Percentiles rank a stretch among this genome's conserved stretches.
Evolutionary conservation across 2,888 invertebrate species (phyloP).

Genomic region (Argyra leucocephala): DNA sequence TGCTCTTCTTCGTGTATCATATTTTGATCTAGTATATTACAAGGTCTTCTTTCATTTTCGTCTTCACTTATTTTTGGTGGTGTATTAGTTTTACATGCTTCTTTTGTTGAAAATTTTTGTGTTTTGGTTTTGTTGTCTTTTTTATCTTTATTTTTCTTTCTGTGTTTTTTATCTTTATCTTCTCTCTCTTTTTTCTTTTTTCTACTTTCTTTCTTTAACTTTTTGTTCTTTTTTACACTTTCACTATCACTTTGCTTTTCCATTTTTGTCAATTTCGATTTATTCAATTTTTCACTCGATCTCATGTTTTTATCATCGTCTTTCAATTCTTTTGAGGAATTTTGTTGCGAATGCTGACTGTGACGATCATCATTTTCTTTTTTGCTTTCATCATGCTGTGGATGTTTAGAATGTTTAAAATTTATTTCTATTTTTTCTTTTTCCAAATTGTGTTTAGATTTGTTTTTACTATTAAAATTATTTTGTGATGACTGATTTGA

Average conservation of each 20-base stretch:
- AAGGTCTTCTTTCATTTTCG: slow-evolving; percentile 16
- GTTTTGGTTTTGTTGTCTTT: slow-evolving; percentile 22
- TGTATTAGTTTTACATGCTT: not conserved
- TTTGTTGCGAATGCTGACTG: not conserved
- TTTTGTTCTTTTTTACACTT: slow-evolving; percentile 47
- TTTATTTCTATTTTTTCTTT: not conserved
- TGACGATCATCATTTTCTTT: not conserved
- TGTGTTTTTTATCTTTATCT: slow-evolving; percentile 24
- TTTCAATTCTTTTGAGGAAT: slow-evolving; percentile 27
- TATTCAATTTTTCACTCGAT: slow-evolving; percentile 32
- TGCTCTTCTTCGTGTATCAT: slow-evolving; percentile 14
- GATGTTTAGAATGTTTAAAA: not conserved
- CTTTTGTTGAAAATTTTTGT: not conserved
- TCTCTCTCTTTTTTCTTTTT: slow-evolving; percentile 28
- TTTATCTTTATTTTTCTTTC: slow-evolving; percentile 26
- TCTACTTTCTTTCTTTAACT: slow-evolving; percentile 47
- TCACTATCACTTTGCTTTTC: slow-evolving; percentile 23
- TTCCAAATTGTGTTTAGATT: slow-evolving; percentile 20
- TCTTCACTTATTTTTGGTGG: not conserved
- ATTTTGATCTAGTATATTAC: slow-evolving; percentile 13
- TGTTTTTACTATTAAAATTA: slow-evolving; percentile 25
- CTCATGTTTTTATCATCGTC: slow-evolving; percentile 23
- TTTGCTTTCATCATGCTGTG: not conserved
- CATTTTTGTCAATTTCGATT: slow-evolving; percentile 39
- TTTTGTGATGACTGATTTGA: slow-evolving; percentile 23